Conservation (phyloP, 2,888 invertebrate species). For the Sarcophaga caerulescens region DNA sequence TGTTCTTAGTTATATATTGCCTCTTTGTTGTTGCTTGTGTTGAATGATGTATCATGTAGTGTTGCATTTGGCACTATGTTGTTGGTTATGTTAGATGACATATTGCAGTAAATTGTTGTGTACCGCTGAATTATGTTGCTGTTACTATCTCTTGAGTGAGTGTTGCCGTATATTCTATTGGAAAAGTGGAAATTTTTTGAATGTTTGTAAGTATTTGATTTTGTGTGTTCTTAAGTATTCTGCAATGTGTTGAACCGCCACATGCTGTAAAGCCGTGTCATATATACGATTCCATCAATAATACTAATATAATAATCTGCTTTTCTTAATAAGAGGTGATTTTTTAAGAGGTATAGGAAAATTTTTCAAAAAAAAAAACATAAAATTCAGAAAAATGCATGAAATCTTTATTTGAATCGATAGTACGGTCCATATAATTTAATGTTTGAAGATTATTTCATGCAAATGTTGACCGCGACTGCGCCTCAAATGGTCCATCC, state of each 20-base stretch:
- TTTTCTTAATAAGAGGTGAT: no score
- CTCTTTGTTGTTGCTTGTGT: not conserved
- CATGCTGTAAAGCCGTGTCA: not conserved
- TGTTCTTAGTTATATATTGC: no score
- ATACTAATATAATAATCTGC: no score
- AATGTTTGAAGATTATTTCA: no score
- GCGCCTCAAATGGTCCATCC: no score
- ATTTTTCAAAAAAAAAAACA: no score
- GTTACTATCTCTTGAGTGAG: not conserved
- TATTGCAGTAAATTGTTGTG: not conserved
- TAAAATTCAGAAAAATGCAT: no score
- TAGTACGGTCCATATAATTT: no score
- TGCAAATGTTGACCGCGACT: no score
- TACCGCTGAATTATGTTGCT: not conserved
- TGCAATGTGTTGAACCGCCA: not conserved
- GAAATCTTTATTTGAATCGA: no score
- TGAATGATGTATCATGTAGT: not conserved
- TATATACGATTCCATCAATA: not conserved
- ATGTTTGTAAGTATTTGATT: not conserved
- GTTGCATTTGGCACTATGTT: constrained; percentile 65
- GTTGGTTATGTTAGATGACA: not conserved
- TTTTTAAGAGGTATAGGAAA: no score
- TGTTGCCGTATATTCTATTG: not conserved
- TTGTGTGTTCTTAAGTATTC: not conserved
- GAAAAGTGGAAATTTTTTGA: no score